Conservation (phyloP, 2,888 invertebrate genomes). For the Drosophila lacicola region DNA sequence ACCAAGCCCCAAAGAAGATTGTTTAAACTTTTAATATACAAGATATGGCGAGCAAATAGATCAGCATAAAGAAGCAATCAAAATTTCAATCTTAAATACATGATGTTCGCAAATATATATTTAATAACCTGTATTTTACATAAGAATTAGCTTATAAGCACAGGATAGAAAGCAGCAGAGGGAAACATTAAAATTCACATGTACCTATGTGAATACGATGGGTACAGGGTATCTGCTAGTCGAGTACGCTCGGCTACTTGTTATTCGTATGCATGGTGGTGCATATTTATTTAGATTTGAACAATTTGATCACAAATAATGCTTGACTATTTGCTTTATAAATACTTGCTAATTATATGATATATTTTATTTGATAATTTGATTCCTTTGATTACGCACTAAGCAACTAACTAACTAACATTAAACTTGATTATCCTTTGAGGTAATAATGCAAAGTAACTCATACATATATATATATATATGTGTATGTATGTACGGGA, state of each 20-base stretch:
- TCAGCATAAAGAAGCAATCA: too few relatives aligned
- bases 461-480: slow-evolving; percentile 8
- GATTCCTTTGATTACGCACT: slow-evolving; percentile 39
- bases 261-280: neutral
- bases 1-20: too few relatives aligned
- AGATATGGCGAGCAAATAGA: too few relatives aligned
- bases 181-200: neutral
- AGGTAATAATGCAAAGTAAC: slow-evolving; percentile 64
- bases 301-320: slow-evolving; percentile 31
- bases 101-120: neutral
- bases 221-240: slow-evolving; percentile 5
- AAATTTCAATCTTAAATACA: neutral
- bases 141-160: neutral
- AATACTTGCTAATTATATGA: slow-evolving; percentile 37
- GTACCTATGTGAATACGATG: neutral
- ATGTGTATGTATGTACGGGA: neutral
- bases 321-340: slow-evolving; percentile 12
- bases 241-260: neutral
- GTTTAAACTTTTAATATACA: too few relatives aligned
- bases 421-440: slow-evolving; percentile 70
- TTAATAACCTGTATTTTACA: neutral
- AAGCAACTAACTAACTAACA: slow-evolving; percentile 53
- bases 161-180: neutral
- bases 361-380: slow-evolving; percentile 41
- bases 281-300: slow-evolving; percentile 13